A percentile compares a stretch with the other conserved stretches of the same genome.
Evolutionary conservation across 2,797 vertebrate genomes (phyloP).

Genomic region (Dromococcyx pavoninus): DNA sequence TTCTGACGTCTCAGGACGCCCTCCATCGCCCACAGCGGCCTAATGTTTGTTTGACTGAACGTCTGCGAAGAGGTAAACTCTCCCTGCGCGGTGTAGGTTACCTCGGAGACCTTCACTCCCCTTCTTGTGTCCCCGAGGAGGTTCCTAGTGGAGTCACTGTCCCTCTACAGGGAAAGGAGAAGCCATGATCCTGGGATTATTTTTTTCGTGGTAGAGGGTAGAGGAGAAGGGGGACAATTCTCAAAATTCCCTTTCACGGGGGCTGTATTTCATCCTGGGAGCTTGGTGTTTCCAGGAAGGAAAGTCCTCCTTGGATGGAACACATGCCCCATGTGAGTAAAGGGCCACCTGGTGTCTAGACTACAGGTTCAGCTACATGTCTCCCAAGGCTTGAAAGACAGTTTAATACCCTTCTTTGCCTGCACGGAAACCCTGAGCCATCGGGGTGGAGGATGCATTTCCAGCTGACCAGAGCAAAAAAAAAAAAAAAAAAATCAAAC

Average conservation of each 20-base stretch:
- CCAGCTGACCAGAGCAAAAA: neutral
- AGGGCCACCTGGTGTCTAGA: neutral
- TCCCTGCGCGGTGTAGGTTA: neutral
- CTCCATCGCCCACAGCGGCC: neutral
- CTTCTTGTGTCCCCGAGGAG: neutral
- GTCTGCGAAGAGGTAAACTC: neutral
- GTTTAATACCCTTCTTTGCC: neutral
- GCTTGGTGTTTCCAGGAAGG: neutral
- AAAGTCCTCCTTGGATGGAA: neutral
- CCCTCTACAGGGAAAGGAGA: neutral
- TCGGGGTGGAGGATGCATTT: fast-evolving
- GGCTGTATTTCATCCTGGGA: neutral
- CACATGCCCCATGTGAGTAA: neutral
- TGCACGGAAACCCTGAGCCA: neutral
- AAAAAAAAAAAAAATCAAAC: neutral
- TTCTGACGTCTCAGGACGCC: neutral
- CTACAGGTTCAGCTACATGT: neutral
- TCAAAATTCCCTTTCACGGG: neutral
- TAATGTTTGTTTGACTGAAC: neutral
- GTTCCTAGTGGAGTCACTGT: neutral
- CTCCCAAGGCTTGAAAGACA: neutral
- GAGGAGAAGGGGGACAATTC: fast-evolving
- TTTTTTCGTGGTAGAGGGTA: too few relatives aligned
- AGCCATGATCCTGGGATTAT: neutral
- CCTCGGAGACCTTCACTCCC: conserved; percentile 72